Conservation (phyloP, 1,140 invertebrate genomes). For the Cotesia typhae region DNA sequence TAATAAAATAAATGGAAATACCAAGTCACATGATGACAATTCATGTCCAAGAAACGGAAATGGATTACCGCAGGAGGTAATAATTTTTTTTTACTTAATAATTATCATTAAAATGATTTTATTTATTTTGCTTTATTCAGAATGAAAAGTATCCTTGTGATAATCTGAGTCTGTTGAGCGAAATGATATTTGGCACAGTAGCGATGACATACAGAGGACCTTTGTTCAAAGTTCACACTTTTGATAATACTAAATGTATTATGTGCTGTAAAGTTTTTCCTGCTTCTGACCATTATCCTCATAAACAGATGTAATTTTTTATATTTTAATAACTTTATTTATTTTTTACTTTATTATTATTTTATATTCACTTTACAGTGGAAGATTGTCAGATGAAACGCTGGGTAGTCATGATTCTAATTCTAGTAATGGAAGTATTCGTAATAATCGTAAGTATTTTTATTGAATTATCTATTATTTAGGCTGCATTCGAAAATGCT, state of each 20-base stretch:
- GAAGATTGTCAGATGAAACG: background rate
- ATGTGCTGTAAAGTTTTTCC: slow-evolving; percentile 81
- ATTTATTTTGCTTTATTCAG: slow-evolving; percentile 32
- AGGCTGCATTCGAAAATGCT: too few relatives aligned
- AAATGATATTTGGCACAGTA: slow-evolving; percentile 90
- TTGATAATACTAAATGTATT: slow-evolving; percentile 75
- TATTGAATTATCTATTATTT: slow-evolving; percentile 8
- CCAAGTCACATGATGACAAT: background rate
- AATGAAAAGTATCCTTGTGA: slow-evolving; percentile 60
- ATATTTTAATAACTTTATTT: slow-evolving; percentile 13
- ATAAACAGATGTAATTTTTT: slow-evolving; percentile 52
- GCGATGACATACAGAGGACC: slow-evolving; percentile 86
- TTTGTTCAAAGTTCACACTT: slow-evolving; percentile 80
- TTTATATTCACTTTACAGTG: slow-evolving; percentile 38
- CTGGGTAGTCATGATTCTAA: slow-evolving; percentile 46
- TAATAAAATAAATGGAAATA: slow-evolving; percentile 53
- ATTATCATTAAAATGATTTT: slow-evolving; percentile 7
- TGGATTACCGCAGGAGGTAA: slow-evolving; percentile 35
- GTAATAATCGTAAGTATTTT: slow-evolving; percentile 49
- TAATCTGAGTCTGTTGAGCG: slow-evolving; percentile 79
- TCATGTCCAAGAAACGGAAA: slow-evolving; percentile 38
- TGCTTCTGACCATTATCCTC: slow-evolving; percentile 62
- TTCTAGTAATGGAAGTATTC: slow-evolving; percentile 52
- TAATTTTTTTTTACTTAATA: background rate
- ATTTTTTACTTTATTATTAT: slow-evolving; percentile 43